Base-by-base conservation (phyloP, 2,888 invertebrate species). In the Papilio gigon region DNA sequence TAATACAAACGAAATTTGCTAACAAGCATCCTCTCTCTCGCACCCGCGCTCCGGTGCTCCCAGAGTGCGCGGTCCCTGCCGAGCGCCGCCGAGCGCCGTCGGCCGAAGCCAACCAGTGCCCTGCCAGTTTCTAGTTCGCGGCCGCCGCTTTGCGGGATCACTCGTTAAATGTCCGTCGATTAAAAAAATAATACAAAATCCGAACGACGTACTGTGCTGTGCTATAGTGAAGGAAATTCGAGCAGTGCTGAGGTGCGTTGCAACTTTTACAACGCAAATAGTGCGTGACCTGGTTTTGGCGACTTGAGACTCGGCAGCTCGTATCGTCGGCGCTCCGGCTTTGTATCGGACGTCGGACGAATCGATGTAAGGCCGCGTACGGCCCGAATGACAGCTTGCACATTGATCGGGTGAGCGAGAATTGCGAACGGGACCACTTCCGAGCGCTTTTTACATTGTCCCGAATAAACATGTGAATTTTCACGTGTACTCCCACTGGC, bases 321-420 rank as follows among this genome's bases (percentile, higher is more conserved):
- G 79, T 78, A 79, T 78, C 74, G 73, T 78, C 76, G 77, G 72
- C 77, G 79, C 79, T 81, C 77, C 78, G 81, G 84, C 83, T 85
- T 84, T 84, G 84, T 83, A 84, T 76, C 81, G 79, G 79, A 76
- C 80, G 78, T 77, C 74, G 76, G 77, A 80, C 78, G 74, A 77
- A 85, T 87, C 87, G 85, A 89, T 87, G 87, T 80, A 77, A 78
- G 78, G 78, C 80, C 79, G 80, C 80, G 78, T 80, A 84, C 80
- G 81, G 77, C 77, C 77, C 80, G 76, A 80, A 80, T 86, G 86
- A 84, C 85, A 80, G 80, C 84, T 84, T 83, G 80, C 84, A 84
- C 89, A 88, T 87, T 86, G 88, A 90, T 89, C 88, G 87, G 87
- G 90, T 90, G 84, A 89, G 90, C 88, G 73, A 70, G 74, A 64